phyloP scores from a whole-genome alignment of 2,888 invertebrate genomes.

The Mythimna loreyi region DNA sequence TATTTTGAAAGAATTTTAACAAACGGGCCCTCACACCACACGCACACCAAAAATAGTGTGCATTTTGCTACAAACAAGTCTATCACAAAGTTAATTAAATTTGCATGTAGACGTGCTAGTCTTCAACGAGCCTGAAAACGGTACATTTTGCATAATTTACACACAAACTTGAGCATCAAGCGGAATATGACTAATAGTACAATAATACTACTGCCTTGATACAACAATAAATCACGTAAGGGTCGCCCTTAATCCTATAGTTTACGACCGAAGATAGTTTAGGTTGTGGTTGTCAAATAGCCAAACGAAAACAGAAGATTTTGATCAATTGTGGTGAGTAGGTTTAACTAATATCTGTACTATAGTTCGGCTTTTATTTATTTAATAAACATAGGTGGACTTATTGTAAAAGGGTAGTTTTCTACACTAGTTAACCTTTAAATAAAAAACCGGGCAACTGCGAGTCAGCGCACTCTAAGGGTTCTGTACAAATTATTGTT shows the following conservation, averaged over 20 bases:
- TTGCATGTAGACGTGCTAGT: not conserved
- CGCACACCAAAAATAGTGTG: too few relatives aligned
- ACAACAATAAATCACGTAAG: constrained; percentile 58
- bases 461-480: too few relatives aligned
- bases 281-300: constrained; percentile 39
- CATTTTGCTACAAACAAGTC: too few relatives aligned
- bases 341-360: constrained; percentile 10
- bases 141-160: constrained; percentile 2
- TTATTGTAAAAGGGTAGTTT: too few relatives aligned
- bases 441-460: too few relatives aligned
- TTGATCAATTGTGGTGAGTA: constrained; percentile 22
- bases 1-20: too few relatives aligned
- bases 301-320: constrained; percentile 23
- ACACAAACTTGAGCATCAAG: constrained; percentile 21
- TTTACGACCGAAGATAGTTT: constrained; percentile 57
- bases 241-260: constrained; percentile 57
- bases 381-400: too few relatives aligned
- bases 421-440: too few relatives aligned
- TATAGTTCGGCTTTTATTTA: not conserved
- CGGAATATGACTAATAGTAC: constrained; percentile 34
- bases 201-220: constrained; percentile 36
- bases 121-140: not conserved
- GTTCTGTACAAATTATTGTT: too few relatives aligned
- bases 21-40: too few relatives aligned
- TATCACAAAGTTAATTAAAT: not conserved